Evolutionary conservation across 2,113 vertebrate genomes (phyloP), one percentile per base, ranked within the genome.

Genomic region (Thymallus thymallus): DNA sequence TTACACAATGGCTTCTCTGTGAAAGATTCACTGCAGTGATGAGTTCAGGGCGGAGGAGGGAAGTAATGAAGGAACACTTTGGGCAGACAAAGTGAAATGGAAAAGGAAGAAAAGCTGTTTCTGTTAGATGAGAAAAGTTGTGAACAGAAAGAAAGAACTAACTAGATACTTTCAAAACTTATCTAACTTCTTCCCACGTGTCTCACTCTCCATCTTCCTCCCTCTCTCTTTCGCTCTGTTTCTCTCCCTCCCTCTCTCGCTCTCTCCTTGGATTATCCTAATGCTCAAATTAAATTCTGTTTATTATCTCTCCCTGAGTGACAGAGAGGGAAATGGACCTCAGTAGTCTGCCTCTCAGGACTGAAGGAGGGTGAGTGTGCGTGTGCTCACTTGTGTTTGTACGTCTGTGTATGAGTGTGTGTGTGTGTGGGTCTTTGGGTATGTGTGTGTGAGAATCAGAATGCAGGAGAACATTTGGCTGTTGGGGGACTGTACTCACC

Each of bases 241-340:
- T 35, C 7, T 35, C 32, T 48, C 77, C 23, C 6, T 74, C 51
- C 6, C 16, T 2, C 69, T 48, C 6, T 6, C 69, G 0, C 35
- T 10, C 35, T 2, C 35, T 10, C 16, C 56, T 41, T n/a, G 22
- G 78, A 89, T 87, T 84, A 85, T 87, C 62, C 79, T 81, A 88
- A 88, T 72, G 73, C 76, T 72, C 74, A 87, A 82, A 90, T 90
- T 81, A 87, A 84, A 84, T 86, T 67, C 84, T 84, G 83, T 84
- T 90, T 90, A 86, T 87, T 84, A 84, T 79, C 76, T 74, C 68
- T 80, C 60, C 68, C 69, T 74, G 79, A 71, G 71, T 80, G 77
- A 75, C 69, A 51, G 29, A 65, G 24, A 55, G 45, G 24, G 46
- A 79, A 80, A 85, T 85, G 69, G 68, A 72, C 80, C 22, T 10